Evolutionary conservation across 1,140 invertebrate species (phyloP).

Genomic region (Bombus ignitus): DNA sequence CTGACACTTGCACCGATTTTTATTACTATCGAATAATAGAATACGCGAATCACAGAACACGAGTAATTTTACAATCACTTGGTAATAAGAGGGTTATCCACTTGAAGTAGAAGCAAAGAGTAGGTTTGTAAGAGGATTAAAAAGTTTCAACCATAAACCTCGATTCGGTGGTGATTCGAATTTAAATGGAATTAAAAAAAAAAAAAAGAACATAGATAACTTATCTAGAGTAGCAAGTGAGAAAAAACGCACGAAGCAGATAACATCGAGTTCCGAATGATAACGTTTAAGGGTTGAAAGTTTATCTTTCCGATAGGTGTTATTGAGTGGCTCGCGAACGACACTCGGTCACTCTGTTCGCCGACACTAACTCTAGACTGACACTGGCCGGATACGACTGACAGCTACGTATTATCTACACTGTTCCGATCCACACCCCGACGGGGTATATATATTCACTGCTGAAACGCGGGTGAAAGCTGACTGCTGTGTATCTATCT

Average conservation of each 20-base stretch:
- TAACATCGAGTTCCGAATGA: background rate
- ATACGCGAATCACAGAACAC: background rate
- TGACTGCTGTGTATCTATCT: slow-evolving; percentile 59
- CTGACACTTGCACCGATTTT: background rate
- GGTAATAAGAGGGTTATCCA: background rate
- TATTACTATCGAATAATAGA: no score
- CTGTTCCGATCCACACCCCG: slow-evolving; percentile 61
- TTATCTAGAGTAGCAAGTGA: background rate
- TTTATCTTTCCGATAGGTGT: background rate
- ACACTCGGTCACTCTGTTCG: slow-evolving; percentile 28
- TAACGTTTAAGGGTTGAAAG: slow-evolving; percentile 6
- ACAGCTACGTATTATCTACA: slow-evolving; percentile 67
- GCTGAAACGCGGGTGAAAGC: slow-evolving; percentile 60
- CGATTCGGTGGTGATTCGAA: background rate
- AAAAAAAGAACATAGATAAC: no score
- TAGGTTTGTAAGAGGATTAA: background rate
- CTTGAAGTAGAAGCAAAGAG: background rate
- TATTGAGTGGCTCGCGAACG: background rate
- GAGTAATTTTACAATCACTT: background rate
- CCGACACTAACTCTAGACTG: slow-evolving; percentile 37
- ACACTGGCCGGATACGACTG: slow-evolving; percentile 50
- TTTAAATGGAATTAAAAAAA: background rate
- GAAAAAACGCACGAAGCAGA: background rate
- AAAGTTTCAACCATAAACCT: background rate
- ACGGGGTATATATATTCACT: slow-evolving; percentile 54